These are phyloP conservation scores for Opisthocomus hoazin DNA, from an alignment of 2,113 vertebrate genomes.

Conservation along the genomic window DNA sequence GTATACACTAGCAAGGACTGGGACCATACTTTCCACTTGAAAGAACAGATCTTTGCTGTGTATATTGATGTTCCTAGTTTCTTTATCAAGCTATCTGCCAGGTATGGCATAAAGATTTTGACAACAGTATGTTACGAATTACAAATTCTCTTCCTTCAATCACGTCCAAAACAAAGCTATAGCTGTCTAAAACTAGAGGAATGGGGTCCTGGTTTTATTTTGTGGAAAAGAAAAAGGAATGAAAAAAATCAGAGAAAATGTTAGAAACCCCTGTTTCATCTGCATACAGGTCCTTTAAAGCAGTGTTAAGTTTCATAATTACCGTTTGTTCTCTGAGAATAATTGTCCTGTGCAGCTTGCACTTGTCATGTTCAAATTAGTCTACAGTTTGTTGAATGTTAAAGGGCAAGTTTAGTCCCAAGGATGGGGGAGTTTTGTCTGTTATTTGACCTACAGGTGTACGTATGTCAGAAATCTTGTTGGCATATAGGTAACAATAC, in stretches of 20 bases:
- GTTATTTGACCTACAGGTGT: background rate
- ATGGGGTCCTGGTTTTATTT: background rate
- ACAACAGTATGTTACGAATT: background rate
- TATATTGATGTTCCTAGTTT: background rate
- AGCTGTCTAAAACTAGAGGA: background rate
- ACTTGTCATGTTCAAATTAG: background rate
- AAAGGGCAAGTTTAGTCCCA: background rate
- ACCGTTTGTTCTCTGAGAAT: conserved; percentile 6
- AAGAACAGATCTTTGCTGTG: background rate
- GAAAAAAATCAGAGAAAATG: background rate
- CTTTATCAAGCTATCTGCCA: background rate
- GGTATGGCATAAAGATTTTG: conserved; percentile 1
- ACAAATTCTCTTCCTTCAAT: background rate
- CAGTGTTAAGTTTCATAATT: background rate
- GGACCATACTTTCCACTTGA: background rate
- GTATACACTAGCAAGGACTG: background rate
- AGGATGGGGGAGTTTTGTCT: background rate
- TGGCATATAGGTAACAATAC: background rate
- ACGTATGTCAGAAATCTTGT: background rate
- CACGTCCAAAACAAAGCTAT: background rate
- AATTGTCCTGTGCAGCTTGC: background rate
- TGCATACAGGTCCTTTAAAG: background rate
- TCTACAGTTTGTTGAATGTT: background rate
- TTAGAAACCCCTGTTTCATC: background rate
- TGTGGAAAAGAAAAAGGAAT: background rate